These are phyloP conservation scores for Eufriesea mexicana DNA, from an alignment of 1,140 invertebrate genomes.

Conservation along the genomic window DNA sequence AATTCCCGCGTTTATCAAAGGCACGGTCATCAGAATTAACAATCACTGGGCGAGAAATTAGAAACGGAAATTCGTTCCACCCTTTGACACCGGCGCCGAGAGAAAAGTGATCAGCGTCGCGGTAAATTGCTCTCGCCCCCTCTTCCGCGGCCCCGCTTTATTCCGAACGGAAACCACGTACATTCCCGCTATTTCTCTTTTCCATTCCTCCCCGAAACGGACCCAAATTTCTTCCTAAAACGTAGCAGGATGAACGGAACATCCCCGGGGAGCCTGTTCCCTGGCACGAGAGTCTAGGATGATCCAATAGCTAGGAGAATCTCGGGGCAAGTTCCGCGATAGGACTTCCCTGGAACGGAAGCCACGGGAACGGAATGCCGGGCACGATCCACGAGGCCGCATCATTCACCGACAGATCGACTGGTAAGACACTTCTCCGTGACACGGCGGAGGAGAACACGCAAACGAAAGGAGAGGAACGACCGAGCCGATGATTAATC, in stretches of 20 bases:
- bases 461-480: background rate
- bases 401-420: constrained; percentile 43
- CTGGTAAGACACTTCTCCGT: constrained; percentile 36
- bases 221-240: background rate
- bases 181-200: too few species aligned
- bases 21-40: background rate
- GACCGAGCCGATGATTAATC: constrained; percentile 45
- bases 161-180: background rate
- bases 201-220: background rate
- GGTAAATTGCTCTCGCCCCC: background rate
- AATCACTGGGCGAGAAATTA: background rate
- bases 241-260: background rate
- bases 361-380: constrained; percentile 11
- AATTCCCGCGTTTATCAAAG: background rate
- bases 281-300: background rate
- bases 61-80: background rate
- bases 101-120: background rate
- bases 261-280: background rate
- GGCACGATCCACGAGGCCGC: constrained; percentile 34
- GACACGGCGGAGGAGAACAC: background rate
- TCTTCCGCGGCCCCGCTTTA: too few species aligned
- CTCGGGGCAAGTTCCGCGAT: background rate
- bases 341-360: background rate
- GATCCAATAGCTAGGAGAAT: background rate
- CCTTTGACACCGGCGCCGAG: background rate